phyloP scores from a whole-genome alignment of 2,888 invertebrate genomes.

The Athetis lepigone region DNA sequence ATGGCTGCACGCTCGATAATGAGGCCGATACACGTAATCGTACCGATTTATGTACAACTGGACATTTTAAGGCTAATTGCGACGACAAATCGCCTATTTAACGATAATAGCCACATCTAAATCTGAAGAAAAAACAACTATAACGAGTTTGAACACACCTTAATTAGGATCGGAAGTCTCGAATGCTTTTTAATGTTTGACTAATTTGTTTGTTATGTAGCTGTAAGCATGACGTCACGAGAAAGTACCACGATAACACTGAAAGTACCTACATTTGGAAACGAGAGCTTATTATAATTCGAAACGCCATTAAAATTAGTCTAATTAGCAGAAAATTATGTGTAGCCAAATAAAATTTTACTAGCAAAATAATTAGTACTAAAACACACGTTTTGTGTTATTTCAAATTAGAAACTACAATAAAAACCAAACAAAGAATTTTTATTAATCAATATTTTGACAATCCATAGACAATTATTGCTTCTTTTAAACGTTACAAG shows the following conservation, averaged over 20 bases:
- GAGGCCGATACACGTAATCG: slow-evolving; percentile 71
- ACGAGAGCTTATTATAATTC: slow-evolving; percentile 62
- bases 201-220: slow-evolving; percentile 82
- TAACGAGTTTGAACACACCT: slow-evolving; percentile 75
- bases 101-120: slow-evolving; percentile 83
- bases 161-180: slow-evolving; percentile 86
- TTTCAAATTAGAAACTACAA: neutral
- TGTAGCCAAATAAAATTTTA: slow-evolving; percentile 45
- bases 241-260: slow-evolving; percentile 62
- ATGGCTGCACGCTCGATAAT: slow-evolving; percentile 58
- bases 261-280: slow-evolving; percentile 50
- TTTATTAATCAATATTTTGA: slow-evolving; percentile 10
- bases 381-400: neutral
- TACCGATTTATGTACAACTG: slow-evolving; percentile 76
- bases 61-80: slow-evolving; percentile 85
- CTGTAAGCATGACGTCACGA: slow-evolving; percentile 55
- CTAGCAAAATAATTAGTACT: slow-evolving; percentile 2
- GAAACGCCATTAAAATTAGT: slow-evolving; percentile 64
- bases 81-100: slow-evolving; percentile 79
- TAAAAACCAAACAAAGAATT: neutral
- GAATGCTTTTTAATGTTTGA: slow-evolving; percentile 82
- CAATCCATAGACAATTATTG: slow-evolving; percentile 38
- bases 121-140: slow-evolving; percentile 74
- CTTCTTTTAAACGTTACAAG: slow-evolving; percentile 44
- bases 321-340: slow-evolving; percentile 66